A percentile compares a stretch with the other conserved stretches of the same genome.
Evolutionary conservation across 2,888 invertebrate genomes (phyloP).

Genomic region (Panorpa germanica): DNA sequence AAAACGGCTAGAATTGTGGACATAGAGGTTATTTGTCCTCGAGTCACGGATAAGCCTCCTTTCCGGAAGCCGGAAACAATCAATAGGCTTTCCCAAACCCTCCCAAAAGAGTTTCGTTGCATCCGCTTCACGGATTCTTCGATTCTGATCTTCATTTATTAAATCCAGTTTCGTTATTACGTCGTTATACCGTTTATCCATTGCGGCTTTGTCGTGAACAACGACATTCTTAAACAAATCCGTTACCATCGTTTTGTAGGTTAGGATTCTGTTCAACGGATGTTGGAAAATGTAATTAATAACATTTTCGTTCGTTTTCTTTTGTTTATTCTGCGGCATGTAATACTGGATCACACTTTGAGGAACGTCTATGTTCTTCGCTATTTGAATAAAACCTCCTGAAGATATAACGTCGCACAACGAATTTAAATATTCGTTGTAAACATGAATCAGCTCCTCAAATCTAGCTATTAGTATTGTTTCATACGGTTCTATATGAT

Average conservation of each 20-base stretch:
- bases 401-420: conserved; percentile 55
- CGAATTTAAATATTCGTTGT: conserved; percentile 48
- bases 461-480: conserved; percentile 46
- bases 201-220: conserved; percentile 24
- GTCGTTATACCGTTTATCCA: conserved; percentile 33
- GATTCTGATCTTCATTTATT: conserved; percentile 41
- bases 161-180: conserved; percentile 38
- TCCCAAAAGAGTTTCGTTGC: conserved; percentile 57
- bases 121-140: conserved; percentile 43
- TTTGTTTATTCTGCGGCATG: conserved; percentile 31
- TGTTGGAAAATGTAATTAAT: conserved; percentile 37
- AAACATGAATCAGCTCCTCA: conserved; percentile 51
- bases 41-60: conserved; percentile 67
- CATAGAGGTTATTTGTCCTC: conserved; percentile 42
- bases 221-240: conserved; percentile 25
- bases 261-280: conserved; percentile 38
- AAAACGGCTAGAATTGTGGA: conserved; percentile 52
- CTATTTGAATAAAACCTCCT: conserved; percentile 46
- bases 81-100: conserved; percentile 40
- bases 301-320: conserved; percentile 23
- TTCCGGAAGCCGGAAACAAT: conserved; percentile 39
- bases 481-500: conserved; percentile 42
- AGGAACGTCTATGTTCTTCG: conserved; percentile 39
- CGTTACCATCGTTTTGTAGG: conserved; percentile 36
- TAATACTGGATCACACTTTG: conserved; percentile 35